Evolutionary conservation across 2,888 invertebrate genomes (phyloP), one percentile per base, ranked within the genome.

Genomic region (Cryptocephalus primarius): DNA sequence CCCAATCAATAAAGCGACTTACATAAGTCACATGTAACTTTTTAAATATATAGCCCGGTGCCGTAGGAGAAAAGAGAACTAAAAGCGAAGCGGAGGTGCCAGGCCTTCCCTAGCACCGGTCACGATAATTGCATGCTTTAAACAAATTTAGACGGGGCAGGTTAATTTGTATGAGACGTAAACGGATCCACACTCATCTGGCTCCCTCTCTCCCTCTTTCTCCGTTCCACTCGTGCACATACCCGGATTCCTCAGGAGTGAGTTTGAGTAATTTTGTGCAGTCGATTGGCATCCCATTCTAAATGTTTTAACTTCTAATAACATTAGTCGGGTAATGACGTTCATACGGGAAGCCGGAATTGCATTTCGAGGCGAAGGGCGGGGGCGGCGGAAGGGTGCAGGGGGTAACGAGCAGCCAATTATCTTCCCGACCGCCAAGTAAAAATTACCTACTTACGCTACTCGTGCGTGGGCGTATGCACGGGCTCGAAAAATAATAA

Each of bases 81-180:
- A 42, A 42, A 33, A 32, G 32, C 13, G 32, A 40, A 45, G 45
- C 43, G 52, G 49, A 59, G 60, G 68, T 68, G 65, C 68, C 68
- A 65, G 65, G 63, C 53, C 55, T 56, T 57, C 57, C 62, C 65
- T 64, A 64, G 68, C 64, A 68, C 69, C 62, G 66, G 53, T 57
- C 59, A 60, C 55, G 63, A 65, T 69, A 69, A 69, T 69, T 69
- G 69, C 69, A 69, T 69, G 69, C 63, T 64, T 65, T 65, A 65
- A 67, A 67, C 67, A 64, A 68, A 68, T 69, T 69, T 68, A 66
- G 65, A 58, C 64, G 63, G 12, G 42, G 65, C 64, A 65, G 64
- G 64, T 67, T 69, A 68, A 69, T 69, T 69, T 68, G 65, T 67
- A 67, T 59, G 65, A 60, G 63, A 65, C 65, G 62, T 63, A 62